Conservation (phyloP, 2,113 vertebrate genomes). For the Poicephalus meyeri region DNA sequence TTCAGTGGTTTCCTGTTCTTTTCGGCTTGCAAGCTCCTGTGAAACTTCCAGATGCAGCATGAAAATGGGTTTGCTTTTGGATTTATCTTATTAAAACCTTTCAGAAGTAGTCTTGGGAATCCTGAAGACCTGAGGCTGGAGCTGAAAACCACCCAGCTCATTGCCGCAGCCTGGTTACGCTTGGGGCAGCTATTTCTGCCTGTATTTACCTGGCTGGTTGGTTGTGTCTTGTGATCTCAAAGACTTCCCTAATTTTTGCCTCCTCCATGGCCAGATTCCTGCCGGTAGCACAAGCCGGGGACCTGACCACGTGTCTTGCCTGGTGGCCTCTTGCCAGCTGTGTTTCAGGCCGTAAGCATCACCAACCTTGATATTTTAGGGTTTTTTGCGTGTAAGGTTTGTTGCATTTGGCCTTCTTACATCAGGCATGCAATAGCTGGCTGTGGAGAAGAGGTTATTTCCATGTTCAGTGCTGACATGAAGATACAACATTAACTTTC, state of each 20-base stretch:
- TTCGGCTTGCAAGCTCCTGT: not conserved
- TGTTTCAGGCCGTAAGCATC: not conserved
- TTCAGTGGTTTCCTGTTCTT: not conserved
- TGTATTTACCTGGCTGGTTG: not conserved
- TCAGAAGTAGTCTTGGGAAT: not conserved
- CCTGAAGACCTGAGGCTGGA: fast-evolving
- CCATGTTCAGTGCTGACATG: not conserved
- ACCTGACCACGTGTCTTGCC: not conserved
- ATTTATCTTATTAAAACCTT: not conserved
- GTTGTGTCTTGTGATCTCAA: not conserved
- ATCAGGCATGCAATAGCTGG: fast-evolving
- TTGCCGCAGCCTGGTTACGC: not conserved
- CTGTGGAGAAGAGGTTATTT: not conserved
- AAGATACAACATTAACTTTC: not conserved
- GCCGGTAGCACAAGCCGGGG: fast-evolving
- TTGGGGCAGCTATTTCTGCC: not conserved
- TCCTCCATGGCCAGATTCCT: not conserved
- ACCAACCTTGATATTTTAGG: not conserved
- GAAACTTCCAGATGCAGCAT: not conserved
- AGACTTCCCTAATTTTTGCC: not conserved
- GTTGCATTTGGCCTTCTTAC: not conserved
- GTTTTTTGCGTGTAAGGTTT: not conserved
- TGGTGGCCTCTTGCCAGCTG: not conserved
- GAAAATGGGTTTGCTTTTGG: not conserved
- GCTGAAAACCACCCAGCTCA: not conserved